A percentile compares a stretch with the other conserved stretches of the same genome.
Evolutionary conservation across 37 sponge, comb jelly and placozoan species (phyloP).

Genomic region (Aplysina aerophoba): DNA sequence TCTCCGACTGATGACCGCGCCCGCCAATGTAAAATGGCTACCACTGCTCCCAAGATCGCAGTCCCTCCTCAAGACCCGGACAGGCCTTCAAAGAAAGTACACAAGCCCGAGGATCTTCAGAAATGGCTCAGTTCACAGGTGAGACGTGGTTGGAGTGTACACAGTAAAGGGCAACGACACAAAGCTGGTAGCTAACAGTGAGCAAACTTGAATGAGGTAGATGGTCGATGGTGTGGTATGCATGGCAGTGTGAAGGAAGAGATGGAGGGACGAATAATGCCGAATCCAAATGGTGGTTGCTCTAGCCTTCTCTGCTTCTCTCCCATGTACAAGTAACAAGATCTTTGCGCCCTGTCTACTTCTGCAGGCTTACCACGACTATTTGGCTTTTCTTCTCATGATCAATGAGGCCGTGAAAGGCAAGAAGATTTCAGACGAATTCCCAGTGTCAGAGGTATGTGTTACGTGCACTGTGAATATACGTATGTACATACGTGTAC

Average conservation of each 20-base stretch:
- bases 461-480: neutral
- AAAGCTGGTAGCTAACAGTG: no score
- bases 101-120: conserved; percentile 53
- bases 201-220: no score
- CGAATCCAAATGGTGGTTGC: no score
- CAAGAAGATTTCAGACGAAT: conserved; percentile 56
- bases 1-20: no score
- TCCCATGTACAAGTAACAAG: no score
- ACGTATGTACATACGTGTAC: neutral
- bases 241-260: no score
- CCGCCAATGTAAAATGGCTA: conserved; percentile 38
- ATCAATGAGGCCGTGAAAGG: conserved; percentile 74
- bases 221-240: no score
- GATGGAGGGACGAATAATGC: no score
- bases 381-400: conserved; percentile 62
- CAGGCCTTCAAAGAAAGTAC: conserved; percentile 35
- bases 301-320: no score
- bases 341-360: neutral
- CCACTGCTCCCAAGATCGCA: neutral
- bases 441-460: conserved; percentile 36
- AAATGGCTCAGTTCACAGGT: conserved; percentile 76
- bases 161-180: no score
- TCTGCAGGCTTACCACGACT: conserved; percentile 73
- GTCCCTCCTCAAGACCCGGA: neutral
- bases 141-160: neutral